Conservation (phyloP, 2,888 invertebrate species). For the Therioaphis trifolii region DNA sequence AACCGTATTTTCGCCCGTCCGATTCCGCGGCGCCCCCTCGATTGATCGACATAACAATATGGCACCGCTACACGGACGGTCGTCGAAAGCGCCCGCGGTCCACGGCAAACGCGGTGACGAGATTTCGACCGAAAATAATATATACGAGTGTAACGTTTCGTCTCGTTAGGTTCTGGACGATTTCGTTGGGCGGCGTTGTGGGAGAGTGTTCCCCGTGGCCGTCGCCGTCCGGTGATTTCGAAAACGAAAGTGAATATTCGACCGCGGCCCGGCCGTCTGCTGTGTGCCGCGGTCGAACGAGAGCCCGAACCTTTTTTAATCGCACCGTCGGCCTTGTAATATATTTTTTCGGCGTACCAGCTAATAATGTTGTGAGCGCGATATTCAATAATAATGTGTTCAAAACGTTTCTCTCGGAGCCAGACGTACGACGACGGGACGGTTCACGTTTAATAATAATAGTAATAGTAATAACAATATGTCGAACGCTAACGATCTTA, state of each 20-base stretch:
- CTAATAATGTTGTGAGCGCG: too few species aligned
- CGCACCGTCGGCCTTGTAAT: constrained; percentile 39
- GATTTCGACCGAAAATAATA: neutral
- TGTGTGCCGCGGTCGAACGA: neutral
- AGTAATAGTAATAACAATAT: too few species aligned
- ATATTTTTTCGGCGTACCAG: neutral
- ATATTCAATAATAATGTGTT: too few species aligned
- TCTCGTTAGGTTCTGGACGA: too few species aligned
- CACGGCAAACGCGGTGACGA: too few species aligned
- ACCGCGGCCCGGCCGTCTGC: constrained; percentile 2
- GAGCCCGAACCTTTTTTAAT: constrained; percentile 37
- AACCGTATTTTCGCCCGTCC: neutral
- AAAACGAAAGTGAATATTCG: constrained; percentile 59
- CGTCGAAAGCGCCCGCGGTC: neutral
- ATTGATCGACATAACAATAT: too few species aligned
- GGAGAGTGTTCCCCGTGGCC: constrained; percentile 10
- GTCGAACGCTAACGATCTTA: too few species aligned
- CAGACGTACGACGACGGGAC: neutral
- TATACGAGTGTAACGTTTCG: neutral
- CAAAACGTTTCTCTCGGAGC: neutral
- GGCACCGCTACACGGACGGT: too few species aligned
- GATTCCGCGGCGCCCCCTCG: too few species aligned
- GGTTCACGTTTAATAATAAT: too few species aligned
- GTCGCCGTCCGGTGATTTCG: constrained; percentile 52
- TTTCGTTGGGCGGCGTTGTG: constrained; percentile 27